phyloP scores from a whole-genome alignment of 2,888 invertebrate genomes.

The Eristalis arbustorum region DNA sequence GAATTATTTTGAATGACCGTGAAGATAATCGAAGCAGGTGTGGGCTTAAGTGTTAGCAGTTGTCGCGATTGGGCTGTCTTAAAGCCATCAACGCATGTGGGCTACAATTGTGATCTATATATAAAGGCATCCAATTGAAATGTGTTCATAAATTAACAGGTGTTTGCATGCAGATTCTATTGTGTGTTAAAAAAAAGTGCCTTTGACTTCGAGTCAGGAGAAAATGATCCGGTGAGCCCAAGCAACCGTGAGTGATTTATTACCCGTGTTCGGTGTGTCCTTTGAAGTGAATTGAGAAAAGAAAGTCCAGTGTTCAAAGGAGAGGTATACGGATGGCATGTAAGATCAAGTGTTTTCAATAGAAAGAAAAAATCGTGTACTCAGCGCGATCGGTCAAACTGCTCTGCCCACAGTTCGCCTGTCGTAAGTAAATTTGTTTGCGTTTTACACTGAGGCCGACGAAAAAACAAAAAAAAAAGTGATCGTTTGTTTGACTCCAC shows the following conservation, averaged over 20 bases:
- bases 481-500: not conserved
- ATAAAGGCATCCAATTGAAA: constrained; percentile 2
- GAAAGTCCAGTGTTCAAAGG: not conserved
- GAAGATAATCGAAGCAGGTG: constrained; percentile 35
- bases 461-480: too few species aligned
- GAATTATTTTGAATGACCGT: constrained; percentile 19
- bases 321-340: not conserved
- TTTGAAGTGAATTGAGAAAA: constrained; percentile 11
- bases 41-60: constrained; percentile 35
- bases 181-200: not conserved
- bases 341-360: not conserved
- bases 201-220: too few species aligned
- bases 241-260: not conserved
- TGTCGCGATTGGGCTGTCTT: not conserved
- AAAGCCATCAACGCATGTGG: constrained; percentile 3
- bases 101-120: constrained; percentile 6
- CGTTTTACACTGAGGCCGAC: not conserved
- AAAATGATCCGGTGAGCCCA: not conserved
- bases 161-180: constrained; percentile 5
- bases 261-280: not conserved
- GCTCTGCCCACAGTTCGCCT: constrained; percentile 7
- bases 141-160: constrained; percentile 19
- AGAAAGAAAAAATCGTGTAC: not conserved
- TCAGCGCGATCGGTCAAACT: constrained; percentile 14
- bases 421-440: not conserved